phyloP scores from a whole-genome alignment of 2,888 invertebrate species.

The Anodontia alba region DNA sequence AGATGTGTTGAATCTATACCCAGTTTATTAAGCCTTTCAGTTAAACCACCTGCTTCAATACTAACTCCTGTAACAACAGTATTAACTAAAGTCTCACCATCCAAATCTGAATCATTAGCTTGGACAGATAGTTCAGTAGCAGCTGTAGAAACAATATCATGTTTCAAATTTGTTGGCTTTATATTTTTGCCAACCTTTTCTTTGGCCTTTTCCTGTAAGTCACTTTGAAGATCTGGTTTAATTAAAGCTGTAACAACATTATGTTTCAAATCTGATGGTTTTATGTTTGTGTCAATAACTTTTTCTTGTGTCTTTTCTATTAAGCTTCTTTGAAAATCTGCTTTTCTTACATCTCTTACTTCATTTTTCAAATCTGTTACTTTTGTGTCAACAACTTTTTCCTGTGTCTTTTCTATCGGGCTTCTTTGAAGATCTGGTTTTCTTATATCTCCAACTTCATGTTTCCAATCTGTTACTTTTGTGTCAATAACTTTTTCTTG shows the following conservation, averaged over 20 bases:
- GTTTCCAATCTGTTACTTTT: no score
- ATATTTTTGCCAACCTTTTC: neutral
- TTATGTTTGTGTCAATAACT: neutral
- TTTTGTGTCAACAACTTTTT: no score
- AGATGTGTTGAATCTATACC: constrained; percentile 72
- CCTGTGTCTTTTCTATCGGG: no score
- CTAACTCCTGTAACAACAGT: constrained; percentile 64
- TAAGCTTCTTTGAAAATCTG: neutral
- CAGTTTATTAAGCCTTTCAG: constrained; percentile 72
- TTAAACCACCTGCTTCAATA: constrained; percentile 75
- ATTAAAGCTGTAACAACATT: constrained; percentile 6
- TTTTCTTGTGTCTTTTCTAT: neutral
- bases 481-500: no score
- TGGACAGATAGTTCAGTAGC: constrained; percentile 7
- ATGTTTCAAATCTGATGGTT: neutral
- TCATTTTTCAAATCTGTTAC: no score
- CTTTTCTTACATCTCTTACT: neutral
- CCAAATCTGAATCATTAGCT: constrained; percentile 27
- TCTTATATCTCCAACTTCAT: no score
- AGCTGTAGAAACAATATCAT: constrained; percentile 39
- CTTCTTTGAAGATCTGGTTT: no score
- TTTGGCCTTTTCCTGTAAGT: no score
- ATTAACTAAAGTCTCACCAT: constrained; percentile 59
- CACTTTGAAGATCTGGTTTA: no score
- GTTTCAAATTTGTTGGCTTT: neutral